Evolutionary conservation across 2,888 invertebrate genomes (phyloP).

Genomic region (Drosophila helvetica): DNA sequence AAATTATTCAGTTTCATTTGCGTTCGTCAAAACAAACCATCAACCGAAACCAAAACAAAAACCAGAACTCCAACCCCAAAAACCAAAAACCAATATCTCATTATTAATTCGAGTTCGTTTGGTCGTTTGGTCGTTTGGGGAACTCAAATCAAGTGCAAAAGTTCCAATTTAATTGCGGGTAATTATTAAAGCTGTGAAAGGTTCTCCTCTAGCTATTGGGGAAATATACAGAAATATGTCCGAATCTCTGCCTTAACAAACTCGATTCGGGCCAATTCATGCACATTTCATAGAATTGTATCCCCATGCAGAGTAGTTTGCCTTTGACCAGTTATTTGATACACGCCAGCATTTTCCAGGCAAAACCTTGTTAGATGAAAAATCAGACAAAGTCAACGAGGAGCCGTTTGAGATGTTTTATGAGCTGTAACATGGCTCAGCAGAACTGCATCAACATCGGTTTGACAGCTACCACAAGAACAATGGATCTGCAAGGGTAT

Average conservation of each 20-base stretch:
- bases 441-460: neutral
- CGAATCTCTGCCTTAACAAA: no score
- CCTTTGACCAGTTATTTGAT: no score
- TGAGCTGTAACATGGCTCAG: neutral
- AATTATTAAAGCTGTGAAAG: constrained; percentile 15
- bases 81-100: neutral
- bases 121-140: constrained; percentile 2
- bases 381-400: no score
- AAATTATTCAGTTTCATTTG: constrained; percentile 43
- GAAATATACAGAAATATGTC: no score
- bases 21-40: constrained; percentile 39
- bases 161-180: constrained; percentile 26
- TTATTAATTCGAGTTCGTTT: constrained; percentile 15
- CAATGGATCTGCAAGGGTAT: neutral
- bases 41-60: constrained; percentile 16
- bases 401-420: neutral
- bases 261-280: no score
- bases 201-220: no score
- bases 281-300: no score
- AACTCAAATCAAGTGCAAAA: constrained; percentile 23
- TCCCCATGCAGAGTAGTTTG: no score
- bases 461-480: neutral
- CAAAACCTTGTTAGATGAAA: no score
- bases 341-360: no score
- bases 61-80: constrained; percentile 2